Evolutionary conservation across 1,140 invertebrate species (phyloP).

Genomic region (Sminthurinus signatus): DNA sequence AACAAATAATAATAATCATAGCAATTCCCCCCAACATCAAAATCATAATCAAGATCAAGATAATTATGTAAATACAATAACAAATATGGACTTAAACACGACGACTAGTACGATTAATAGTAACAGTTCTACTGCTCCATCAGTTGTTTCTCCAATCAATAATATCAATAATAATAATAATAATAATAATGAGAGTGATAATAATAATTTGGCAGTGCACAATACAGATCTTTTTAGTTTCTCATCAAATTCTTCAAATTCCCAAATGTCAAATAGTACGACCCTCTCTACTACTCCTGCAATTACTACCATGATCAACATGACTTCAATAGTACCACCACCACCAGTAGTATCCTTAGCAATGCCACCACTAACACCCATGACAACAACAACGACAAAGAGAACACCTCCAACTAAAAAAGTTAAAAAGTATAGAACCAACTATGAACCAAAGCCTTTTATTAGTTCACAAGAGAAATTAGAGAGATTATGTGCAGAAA

Average conservation of each 20-base stretch:
- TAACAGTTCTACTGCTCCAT: too few species aligned
- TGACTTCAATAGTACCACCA: too few species aligned
- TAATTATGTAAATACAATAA: background rate
- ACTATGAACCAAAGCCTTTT: conserved; percentile 3
- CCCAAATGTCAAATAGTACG: too few species aligned
- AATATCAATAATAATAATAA: conserved; percentile 18
- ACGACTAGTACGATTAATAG: conserved; percentile 1
- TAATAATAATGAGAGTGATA: conserved; percentile 12
- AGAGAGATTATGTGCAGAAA: conserved; percentile 8
- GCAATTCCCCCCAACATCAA: background rate
- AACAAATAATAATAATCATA: background rate
- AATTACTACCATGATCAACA: too few species aligned
- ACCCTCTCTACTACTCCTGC: too few species aligned
- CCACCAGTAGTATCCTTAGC: too few species aligned
- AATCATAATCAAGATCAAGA: background rate
- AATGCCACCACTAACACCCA: too few species aligned
- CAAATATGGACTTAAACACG: background rate
- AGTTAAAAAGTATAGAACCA: background rate
- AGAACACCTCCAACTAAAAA: background rate
- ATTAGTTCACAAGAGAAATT: conserved; percentile 12
- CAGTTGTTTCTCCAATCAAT: too few species aligned
- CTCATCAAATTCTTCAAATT: too few species aligned
- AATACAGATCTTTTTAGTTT: too few species aligned
- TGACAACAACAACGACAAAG: background rate
- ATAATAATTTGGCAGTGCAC: too few species aligned